These are phyloP conservation scores for Apantesis nais DNA, from an alignment of 2,888 invertebrate genomes.

Conservation along the genomic window DNA sequence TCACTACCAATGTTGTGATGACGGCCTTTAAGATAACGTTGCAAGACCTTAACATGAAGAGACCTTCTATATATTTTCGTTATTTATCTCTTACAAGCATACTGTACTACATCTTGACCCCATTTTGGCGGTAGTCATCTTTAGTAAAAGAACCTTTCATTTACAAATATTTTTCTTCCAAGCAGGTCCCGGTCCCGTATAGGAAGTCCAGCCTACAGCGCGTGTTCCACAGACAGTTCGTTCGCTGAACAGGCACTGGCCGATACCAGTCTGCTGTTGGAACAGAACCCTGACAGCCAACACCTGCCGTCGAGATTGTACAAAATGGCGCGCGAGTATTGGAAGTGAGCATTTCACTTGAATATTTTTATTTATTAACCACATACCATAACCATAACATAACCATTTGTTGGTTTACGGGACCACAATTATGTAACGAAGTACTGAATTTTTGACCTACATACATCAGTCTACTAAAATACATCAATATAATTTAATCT, in stretches of 20 bases:
- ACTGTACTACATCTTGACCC: too few species aligned
- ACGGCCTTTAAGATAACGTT: too few species aligned
- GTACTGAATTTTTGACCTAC: neutral
- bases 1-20: too few species aligned
- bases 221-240: slow-evolving; percentile 82
- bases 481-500: neutral
- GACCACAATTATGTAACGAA: too few species aligned
- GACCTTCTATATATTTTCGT: too few species aligned
- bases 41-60: too few species aligned
- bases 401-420: neutral
- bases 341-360: slow-evolving; percentile 88
- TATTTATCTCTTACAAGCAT: too few species aligned
- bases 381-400: too few species aligned
- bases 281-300: slow-evolving; percentile 71
- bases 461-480: neutral
- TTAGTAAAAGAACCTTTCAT: neutral
- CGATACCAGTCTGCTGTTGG: slow-evolving; percentile 75
- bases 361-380: neutral
- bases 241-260: slow-evolving; percentile 81
- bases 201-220: slow-evolving; percentile 79
- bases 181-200: slow-evolving; percentile 66
- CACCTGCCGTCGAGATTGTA: slow-evolving; percentile 90
- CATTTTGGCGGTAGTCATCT: too few species aligned
- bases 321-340: slow-evolving; percentile 92
- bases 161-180: neutral